phyloP scores from a whole-genome alignment of 2,888 invertebrate genomes.

The Miltochrista miniata region DNA sequence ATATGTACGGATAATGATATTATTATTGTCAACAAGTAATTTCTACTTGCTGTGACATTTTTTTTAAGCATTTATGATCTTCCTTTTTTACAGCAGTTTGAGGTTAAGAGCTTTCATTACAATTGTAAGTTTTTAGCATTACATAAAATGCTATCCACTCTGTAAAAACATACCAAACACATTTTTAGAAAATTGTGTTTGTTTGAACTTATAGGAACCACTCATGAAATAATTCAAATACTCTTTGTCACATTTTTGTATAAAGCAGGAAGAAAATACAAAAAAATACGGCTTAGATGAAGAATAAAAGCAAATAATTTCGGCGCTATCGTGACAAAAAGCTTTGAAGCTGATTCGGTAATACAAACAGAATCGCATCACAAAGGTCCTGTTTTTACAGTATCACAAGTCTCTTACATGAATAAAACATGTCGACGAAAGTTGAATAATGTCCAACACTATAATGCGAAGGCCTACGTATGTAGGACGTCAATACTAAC shows the following conservation, averaged over 20 bases:
- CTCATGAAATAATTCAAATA: not conserved
- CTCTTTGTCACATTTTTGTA: not conserved
- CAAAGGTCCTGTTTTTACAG: slow-evolving; percentile 16
- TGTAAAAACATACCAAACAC: too few relatives aligned
- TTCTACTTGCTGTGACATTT: too few relatives aligned
- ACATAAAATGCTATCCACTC: too few relatives aligned
- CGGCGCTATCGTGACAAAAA: slow-evolving; percentile 3
- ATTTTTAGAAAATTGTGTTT: too few relatives aligned
- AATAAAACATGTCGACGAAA: slow-evolving; percentile 37
- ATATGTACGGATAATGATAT: too few relatives aligned
- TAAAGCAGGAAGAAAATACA: not conserved
- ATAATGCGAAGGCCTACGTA: slow-evolving; percentile 28
- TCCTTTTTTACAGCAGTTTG: too few relatives aligned
- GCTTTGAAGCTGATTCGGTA: slow-evolving; percentile 11
- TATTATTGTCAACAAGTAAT: too few relatives aligned
- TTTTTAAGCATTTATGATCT: too few relatives aligned
- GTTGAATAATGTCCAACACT: slow-evolving; percentile 34
- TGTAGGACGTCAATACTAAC: slow-evolving; percentile 58
- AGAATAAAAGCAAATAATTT: not conserved
- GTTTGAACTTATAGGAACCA: too few relatives aligned
- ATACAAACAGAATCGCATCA: slow-evolving; percentile 15
- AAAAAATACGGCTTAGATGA: not conserved
- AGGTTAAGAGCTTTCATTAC: too few relatives aligned
- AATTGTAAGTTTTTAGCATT: too few relatives aligned
- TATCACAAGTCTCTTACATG: slow-evolving; percentile 22